Evolutionary conservation across 1,140 invertebrate species (phyloP), one percentile per base, ranked within the genome.

Genomic region (Rhagoletis zephyria): DNA sequence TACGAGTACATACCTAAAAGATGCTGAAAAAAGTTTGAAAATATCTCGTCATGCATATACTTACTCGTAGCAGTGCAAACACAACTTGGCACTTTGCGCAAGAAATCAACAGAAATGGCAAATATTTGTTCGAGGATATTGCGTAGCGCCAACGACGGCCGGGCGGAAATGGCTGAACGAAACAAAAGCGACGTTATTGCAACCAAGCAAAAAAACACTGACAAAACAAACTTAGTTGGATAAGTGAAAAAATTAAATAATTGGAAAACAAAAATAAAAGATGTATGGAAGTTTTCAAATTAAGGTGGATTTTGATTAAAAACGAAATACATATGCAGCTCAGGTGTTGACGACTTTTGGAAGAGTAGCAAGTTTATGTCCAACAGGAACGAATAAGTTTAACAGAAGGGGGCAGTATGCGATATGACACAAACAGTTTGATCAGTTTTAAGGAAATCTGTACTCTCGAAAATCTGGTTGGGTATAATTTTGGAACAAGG

Each of bases 91-190:
- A 81, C 74, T 81, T 81, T 81, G 45, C 56, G n/a, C 14, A 81
- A 56, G 48, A n/a, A 56, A 56, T 45, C 12, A 16, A 63, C 10
- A 63, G 16, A 63, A 63, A 63, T 4, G 16, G 12, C 19, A 67
- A 81, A 81, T 81, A 81, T 81, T 81, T 81, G 56, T 51, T 81
- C 4, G 56, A 81, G 74, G 74, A 81, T 81, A 81, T 81, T 81
- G 74, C 74, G 7, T 51, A 12, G 16, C 12, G 16, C 56, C 74
- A 9, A 7, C 48, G 19, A 7, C 12, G n/a, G n/a, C 61, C 5
- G n/a, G 0, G 16, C 7, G 45, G 48, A 81, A 56, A n/a, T 59
- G 51, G 14, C 56, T 51, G 19, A 51, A 12, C 74, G 14, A 12
- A 56, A 81, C 45, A 48, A 48, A 74, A 10, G 16, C 30, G 70